Percentiles rank a stretch among this genome's conserved stretches.
phyloP scores from a whole-genome alignment of 2,888 invertebrate species.

The Rugalucina vietnamica region DNA sequence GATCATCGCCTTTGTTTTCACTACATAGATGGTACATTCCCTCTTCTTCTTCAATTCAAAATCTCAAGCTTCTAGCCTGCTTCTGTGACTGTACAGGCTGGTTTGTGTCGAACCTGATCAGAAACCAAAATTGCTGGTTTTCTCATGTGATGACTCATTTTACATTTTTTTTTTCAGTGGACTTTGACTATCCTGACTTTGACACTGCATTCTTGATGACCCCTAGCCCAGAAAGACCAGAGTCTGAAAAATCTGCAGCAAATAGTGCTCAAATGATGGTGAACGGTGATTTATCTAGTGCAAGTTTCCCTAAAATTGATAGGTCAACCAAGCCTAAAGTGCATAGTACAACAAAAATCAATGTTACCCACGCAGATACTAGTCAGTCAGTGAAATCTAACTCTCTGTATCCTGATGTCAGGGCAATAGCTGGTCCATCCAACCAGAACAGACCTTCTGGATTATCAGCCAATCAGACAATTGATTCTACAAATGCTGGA shows the following conservation, averaged over 20 bases:
- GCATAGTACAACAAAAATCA: conserved; percentile 54
- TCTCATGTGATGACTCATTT: no score
- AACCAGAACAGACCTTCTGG: conserved; percentile 5
- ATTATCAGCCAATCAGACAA: conserved; percentile 20
- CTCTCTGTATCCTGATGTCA: conserved; percentile 61
- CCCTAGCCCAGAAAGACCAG: not conserved
- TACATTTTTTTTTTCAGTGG: conserved; percentile 71
- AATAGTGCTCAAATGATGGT: not conserved
- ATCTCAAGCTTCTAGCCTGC: no score
- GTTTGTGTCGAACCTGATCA: no score
- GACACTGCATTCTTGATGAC: conserved; percentile 71
- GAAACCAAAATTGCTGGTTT: no score
- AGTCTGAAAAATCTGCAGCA: not conserved
- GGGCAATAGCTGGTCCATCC: conserved; percentile 12
- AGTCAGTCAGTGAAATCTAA: conserved; percentile 6
- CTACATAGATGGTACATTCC: no score
- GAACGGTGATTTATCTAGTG: conserved; percentile 40
- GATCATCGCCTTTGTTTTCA: no score
- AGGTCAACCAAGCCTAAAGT: conserved; percentile 64
- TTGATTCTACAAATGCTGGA: not conserved
- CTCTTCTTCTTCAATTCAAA: no score
- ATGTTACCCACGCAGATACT: conserved; percentile 17
- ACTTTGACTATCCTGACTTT: conserved; percentile 83
- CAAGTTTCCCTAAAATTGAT: conserved; percentile 60
- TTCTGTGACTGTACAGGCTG: no score